Evolutionary conservation across 2,113 vertebrate genomes (phyloP).

Genomic region (Sander lucioperca): DNA sequence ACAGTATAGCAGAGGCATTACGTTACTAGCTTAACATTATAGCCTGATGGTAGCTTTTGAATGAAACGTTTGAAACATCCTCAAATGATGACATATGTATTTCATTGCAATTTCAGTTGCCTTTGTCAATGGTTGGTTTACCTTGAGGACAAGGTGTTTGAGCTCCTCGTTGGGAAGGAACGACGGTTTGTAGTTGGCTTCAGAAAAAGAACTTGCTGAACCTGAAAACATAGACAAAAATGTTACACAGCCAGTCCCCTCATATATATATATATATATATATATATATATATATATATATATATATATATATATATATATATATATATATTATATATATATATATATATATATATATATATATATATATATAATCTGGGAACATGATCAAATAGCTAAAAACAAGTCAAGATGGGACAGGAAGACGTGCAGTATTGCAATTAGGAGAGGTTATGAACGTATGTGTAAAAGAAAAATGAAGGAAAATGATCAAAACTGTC

Average conservation of each 20-base stretch:
- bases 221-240: constrained; percentile 73
- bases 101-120: not conserved
- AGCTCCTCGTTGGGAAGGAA: constrained; percentile 92
- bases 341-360: no score
- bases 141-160: constrained; percentile 89
- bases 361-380: no score
- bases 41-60: not conserved
- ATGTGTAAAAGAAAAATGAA: not conserved
- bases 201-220: constrained; percentile 86
- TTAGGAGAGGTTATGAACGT: not conserved
- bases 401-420: not conserved
- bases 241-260: not conserved
- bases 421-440: not conserved
- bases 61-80: not conserved
- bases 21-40: not conserved
- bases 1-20: not conserved
- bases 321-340: no score
- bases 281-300: no score
- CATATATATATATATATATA: no score
- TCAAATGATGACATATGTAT: not conserved
- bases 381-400: not conserved
- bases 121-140: constrained; percentile 54
- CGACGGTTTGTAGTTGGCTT: constrained; percentile 89
- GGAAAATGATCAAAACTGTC: not conserved
- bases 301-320: no score